phyloP scores from a whole-genome alignment of 2,888 invertebrate genomes.

The Theristus sp. region DNA sequence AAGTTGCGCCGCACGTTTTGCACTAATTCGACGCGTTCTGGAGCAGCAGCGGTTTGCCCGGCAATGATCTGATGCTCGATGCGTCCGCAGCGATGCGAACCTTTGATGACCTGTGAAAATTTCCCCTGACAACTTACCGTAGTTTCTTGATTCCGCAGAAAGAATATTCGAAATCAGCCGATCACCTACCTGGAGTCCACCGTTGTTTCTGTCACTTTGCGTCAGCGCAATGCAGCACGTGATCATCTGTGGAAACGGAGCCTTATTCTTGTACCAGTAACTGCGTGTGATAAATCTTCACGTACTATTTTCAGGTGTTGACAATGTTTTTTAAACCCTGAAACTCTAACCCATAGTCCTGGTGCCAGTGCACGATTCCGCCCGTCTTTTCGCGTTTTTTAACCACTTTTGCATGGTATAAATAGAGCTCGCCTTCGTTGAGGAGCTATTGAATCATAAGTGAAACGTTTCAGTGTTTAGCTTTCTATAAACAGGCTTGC shows the following conservation, averaged over 20 bases:
- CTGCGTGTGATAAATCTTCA: neutral
- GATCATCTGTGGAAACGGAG: neutral
- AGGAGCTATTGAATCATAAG: neutral
- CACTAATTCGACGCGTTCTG: neutral
- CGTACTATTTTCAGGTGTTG: neutral
- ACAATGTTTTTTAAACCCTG: neutral
- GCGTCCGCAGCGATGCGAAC: neutral
- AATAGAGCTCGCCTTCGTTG: neutral
- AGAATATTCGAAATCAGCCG: too few species aligned
- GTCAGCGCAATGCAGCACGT: neutral
- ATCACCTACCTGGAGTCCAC: neutral
- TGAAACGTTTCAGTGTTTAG: too few species aligned
- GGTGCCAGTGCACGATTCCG: slow-evolving; percentile 1
- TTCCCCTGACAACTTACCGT: too few species aligned
- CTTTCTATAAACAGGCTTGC: too few species aligned
- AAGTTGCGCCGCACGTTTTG: neutral
- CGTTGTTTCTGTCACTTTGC: neutral
- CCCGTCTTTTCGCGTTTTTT: neutral
- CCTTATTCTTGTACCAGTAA: neutral
- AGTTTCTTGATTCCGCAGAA: too few species aligned
- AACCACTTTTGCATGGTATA: neutral
- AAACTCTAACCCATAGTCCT: neutral
- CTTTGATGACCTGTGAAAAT: neutral
- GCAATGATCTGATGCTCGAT: neutral
- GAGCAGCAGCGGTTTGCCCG: neutral